phyloP scores from a whole-genome alignment of 2,113 vertebrate species.

The Menura novaehollandiae region DNA sequence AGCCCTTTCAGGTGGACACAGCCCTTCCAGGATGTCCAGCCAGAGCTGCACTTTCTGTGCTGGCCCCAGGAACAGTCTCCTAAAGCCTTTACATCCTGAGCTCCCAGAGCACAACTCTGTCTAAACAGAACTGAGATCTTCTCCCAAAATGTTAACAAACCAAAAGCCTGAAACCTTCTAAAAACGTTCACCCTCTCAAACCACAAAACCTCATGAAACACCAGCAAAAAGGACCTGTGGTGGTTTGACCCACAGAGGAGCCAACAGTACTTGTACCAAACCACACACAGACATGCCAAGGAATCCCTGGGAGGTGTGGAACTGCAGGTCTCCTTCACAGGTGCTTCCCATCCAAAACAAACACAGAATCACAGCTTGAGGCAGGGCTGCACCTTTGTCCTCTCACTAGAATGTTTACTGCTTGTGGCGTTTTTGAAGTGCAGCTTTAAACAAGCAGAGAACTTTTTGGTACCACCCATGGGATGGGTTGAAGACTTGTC shows the following conservation, averaged over 20 bases:
- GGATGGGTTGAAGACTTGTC: not conserved
- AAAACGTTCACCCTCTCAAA: not conserved
- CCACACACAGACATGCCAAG: not conserved
- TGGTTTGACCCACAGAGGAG: not conserved
- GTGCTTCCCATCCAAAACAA: not conserved
- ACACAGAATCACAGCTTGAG: not conserved
- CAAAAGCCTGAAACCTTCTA: not conserved
- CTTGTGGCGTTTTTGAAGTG: not conserved
- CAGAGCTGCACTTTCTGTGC: not conserved
- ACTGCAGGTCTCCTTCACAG: not conserved
- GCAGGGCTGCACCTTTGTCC: not conserved
- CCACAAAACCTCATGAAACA: not conserved
- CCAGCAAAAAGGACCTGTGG: not conserved
- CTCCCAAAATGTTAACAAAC: not conserved
- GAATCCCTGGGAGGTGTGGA: not conserved
- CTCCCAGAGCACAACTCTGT: not conserved
- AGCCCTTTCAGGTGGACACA: not conserved
- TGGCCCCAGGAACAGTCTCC: not conserved
- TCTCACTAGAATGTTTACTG: not conserved
- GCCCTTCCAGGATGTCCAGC: not conserved
- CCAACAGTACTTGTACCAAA: not conserved
- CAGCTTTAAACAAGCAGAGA: not conserved
- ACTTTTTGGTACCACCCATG: not conserved
- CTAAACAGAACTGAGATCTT: not conserved
- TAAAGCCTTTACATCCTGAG: not conserved